A percentile compares a stretch with the other conserved stretches of the same genome.
These are phyloP conservation scores for Drosophila sturtevanti DNA, from an alignment of 1,140 invertebrate species.

Conservation along the genomic window DNA sequence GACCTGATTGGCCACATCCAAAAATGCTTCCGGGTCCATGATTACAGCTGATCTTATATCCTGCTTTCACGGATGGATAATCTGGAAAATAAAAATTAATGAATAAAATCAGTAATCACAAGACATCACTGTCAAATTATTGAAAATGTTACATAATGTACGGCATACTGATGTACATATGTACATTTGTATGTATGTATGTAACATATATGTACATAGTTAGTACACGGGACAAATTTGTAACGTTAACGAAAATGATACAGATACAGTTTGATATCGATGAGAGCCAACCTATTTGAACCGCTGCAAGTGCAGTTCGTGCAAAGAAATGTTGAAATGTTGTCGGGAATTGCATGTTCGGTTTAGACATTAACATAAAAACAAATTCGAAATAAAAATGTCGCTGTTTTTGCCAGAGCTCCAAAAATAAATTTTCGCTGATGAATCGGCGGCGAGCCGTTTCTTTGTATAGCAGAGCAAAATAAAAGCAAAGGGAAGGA, in stretches of 20 bases:
- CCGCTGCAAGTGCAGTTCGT: conserved; percentile 4
- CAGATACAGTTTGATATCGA: background rate
- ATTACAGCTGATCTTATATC: conserved; percentile 62
- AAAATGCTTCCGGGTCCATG: conserved; percentile 98
- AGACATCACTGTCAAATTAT: background rate
- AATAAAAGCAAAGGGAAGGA: conserved; percentile 28
- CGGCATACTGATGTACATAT: background rate
- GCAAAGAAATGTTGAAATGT: conserved; percentile 45
- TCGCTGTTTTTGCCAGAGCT: conserved; percentile 72
- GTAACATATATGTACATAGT: too few species aligned
- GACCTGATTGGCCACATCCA: conserved; percentile 98
- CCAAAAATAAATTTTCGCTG: conserved; percentile 76
- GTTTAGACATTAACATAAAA: conserved; percentile 62
- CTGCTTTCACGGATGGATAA: conserved; percentile 65
- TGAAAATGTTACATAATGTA: conserved; percentile 8
- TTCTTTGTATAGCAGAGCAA: conserved; percentile 35
- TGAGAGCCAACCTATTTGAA: background rate
- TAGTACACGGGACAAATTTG: background rate
- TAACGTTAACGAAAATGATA: background rate
- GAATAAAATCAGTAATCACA: background rate
- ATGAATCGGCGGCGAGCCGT: conserved; percentile 35
- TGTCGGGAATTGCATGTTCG: conserved; percentile 64
- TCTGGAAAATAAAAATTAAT: conserved; percentile 5
- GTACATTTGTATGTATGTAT: background rate
- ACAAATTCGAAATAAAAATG: conserved; percentile 71